phyloP scores from a whole-genome alignment of 2,888 invertebrate genomes.

The Drosophila dives region DNA sequence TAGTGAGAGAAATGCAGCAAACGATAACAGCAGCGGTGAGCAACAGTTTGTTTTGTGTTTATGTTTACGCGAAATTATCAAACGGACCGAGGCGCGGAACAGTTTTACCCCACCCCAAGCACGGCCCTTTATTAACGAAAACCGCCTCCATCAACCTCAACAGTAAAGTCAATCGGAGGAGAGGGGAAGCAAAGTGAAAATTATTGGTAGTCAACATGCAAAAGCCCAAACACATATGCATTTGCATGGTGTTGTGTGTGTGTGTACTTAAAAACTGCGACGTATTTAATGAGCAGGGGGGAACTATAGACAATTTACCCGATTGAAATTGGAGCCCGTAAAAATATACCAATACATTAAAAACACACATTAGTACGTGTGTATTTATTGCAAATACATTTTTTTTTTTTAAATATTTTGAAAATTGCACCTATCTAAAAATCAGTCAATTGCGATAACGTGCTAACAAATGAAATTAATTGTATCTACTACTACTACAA shows the following conservation, averaged over 20 bases:
- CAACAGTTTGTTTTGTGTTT: conserved; percentile 77
- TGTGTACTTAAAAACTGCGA: conserved; percentile 49
- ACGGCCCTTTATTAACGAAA: conserved; percentile 33
- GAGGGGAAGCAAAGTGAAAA: conserved; percentile 71
- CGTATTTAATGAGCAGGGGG: conserved; percentile 28
- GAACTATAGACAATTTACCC: conserved; percentile 41
- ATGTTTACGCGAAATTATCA: conserved; percentile 79
- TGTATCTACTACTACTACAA: conserved; percentile 42
- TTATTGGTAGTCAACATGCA: conserved; percentile 77
- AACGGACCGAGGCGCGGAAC: conserved; percentile 71
- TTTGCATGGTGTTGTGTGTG: conserved; percentile 2
- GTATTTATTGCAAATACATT: conserved; percentile 7
- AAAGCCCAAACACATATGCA: conserved; percentile 35
- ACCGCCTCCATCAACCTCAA: conserved; percentile 13
- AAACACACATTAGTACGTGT: neutral
- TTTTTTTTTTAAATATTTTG: neutral
- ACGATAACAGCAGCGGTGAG: conserved; percentile 60
- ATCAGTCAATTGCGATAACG: conserved; percentile 36
- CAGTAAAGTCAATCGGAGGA: conserved; percentile 7
- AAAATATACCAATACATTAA: conserved; percentile 5
- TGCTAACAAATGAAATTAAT: conserved; percentile 68
- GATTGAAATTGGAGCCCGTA: conserved; percentile 37
- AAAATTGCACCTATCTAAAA: conserved; percentile 17
- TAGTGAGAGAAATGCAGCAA: conserved; percentile 46
- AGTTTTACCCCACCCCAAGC: conserved; percentile 58